A percentile compares a stretch with the other conserved stretches of the same genome.
These are phyloP conservation scores for Oenanthe oenanthe DNA, from an alignment of 2,113 vertebrate genomes.

Conservation along the genomic window DNA sequence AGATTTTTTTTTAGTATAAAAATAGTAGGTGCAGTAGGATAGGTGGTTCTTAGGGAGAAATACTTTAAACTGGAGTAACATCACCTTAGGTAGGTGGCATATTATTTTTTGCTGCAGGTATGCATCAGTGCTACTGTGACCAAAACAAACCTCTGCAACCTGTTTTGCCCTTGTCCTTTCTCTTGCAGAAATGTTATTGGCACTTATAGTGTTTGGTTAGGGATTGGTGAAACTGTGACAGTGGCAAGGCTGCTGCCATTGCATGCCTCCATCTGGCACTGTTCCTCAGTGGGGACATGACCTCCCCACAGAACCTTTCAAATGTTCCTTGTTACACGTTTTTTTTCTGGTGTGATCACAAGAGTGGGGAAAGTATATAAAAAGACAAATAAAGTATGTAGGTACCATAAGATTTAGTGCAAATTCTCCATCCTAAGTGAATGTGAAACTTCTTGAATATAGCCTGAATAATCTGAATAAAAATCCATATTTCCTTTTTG, in stretches of 20 bases:
- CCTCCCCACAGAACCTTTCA: neutral
- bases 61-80: neutral
- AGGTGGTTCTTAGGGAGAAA: neutral
- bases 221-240: neutral
- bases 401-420: neutral
- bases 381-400: neutral
- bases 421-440: neutral
- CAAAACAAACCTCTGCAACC: neutral
- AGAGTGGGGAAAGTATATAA: neutral
- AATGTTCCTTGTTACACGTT: neutral
- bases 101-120: neutral
- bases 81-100: neutral
- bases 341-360: neutral
- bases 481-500: neutral
- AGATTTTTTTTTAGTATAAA: neutral
- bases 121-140: neutral
- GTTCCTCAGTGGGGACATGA: neutral
- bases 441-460: neutral
- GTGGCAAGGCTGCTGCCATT: neutral
- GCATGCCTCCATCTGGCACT: fast-evolving
- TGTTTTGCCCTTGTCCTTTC: neutral
- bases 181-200: neutral
- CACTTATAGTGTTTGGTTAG: neutral
- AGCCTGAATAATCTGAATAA: neutral
- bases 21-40: neutral